Percentiles rank a stretch among this genome's conserved stretches.
Evolutionary conservation across 2,888 invertebrate genomes (phyloP).

Genomic region (Ormyrus rosae): DNA sequence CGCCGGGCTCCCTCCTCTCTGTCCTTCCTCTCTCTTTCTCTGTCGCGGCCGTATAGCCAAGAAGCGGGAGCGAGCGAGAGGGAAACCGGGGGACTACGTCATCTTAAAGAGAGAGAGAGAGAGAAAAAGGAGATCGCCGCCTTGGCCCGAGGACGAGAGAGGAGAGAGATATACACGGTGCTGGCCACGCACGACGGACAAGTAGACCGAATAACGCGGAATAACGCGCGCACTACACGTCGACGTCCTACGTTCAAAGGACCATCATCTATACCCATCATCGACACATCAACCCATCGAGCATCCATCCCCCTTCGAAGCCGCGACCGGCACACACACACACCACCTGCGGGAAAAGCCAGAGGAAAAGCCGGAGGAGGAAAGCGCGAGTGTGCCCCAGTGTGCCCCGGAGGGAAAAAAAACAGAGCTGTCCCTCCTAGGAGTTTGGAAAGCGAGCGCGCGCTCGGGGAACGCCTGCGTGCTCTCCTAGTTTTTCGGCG

Average conservation of each 20-base stretch:
- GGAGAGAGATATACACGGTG: slow-evolving; percentile 26
- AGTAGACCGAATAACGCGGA: slow-evolving; percentile 27
- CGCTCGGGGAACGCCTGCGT: background rate
- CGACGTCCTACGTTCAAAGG: slow-evolving; percentile 50
- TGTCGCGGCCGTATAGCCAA: background rate
- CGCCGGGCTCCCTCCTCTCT: background rate
- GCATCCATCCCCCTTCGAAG: background rate
- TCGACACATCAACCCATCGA: background rate
- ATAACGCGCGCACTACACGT: slow-evolving; percentile 41
- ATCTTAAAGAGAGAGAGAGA: slow-evolving; percentile 39
- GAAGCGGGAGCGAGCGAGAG: slow-evolving; percentile 20
- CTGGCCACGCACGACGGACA: slow-evolving; percentile 16
- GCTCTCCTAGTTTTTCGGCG: too few species aligned
- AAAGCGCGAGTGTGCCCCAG: background rate
- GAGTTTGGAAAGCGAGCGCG: background rate
- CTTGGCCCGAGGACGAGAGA: slow-evolving; percentile 2
- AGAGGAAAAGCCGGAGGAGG: background rate
- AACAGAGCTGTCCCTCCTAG: background rate
- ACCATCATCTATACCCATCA: slow-evolving; percentile 10
- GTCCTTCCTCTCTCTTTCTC: slow-evolving; percentile 6
- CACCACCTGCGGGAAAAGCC: background rate
- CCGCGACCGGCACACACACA: background rate
- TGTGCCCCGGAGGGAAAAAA: background rate
- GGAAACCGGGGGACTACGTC: slow-evolving; percentile 28
- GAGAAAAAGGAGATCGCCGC: slow-evolving; percentile 1